Base-by-base conservation (phyloP, 2,888 invertebrate genomes). In the Euzophera pinguis region DNA sequence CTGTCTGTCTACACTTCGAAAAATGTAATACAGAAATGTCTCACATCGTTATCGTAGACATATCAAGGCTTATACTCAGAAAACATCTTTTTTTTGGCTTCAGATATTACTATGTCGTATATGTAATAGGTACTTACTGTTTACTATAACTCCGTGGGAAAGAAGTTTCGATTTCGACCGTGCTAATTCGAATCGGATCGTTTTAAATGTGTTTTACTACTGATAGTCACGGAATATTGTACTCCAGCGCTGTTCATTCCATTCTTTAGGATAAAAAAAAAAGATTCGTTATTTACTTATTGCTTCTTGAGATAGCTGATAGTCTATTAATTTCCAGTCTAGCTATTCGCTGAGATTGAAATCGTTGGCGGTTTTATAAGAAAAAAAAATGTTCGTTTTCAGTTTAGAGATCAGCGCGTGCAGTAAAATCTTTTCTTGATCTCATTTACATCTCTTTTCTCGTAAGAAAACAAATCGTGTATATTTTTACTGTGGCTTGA, bases 101-200 rank as follows among this genome's bases (percentile, higher is more conserved):
- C 22, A 2, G 22, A 3, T 22, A 22, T 22, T 22, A 3, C 5
- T 22, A 22, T 22, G 7, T 9, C 32, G 32, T 3, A 1, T 8
- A 49, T 22, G 38, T 10, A 39, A 50, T 39, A 4, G 49, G 62
- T 64, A 67, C 67, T 65, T 72, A 65, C 69, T 32, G 73, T 77
- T 74, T 71, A 78, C 73, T 73, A 71, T 71, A 61, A 64, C 75
- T 77, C 75, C 76, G 80, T 81, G 78, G 78, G 80, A 81, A 82
- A 68, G 61, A 60, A 67, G 73, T 69, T 76, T 73, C 62, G 73
- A 77, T 81, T 81, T 74, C 71, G 75, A 75, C 74, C 75, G 72
- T 77, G 66, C 65, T 64, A 75, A 76, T 73, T 67, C 63, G 67
- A 65, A 69, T 67, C 63, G 65, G 64, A 63, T 65, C 66, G 60